Evolutionary conservation across 1,140 invertebrate genomes (phyloP).

Genomic region (silkworm (Bombyx mori)): DNA sequence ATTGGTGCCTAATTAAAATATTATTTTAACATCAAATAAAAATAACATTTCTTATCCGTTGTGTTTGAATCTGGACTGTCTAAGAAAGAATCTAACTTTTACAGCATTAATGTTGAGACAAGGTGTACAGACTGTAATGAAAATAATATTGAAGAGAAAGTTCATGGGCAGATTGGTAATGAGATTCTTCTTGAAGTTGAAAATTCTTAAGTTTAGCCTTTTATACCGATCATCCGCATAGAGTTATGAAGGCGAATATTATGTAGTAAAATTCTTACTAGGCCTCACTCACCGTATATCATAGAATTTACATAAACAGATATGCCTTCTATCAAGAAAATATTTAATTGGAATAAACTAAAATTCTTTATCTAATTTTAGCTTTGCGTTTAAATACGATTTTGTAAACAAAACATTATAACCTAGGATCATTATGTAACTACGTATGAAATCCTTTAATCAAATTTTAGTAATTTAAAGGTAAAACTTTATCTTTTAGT

Average conservation of each 20-base stretch:
- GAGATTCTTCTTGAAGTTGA: too few species aligned
- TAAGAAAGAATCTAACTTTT: neutral
- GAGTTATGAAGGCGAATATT: too few species aligned
- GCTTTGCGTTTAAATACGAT: neutral
- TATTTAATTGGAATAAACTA: too few species aligned
- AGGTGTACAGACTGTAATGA: neutral
- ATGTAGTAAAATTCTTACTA: too few species aligned
- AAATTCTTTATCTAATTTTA: neutral
- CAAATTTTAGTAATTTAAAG: conserved; percentile 2
- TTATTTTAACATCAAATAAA: conserved; percentile 2
- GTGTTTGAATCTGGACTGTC: neutral
- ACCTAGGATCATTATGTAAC: neutral
- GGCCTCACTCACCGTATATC: too few species aligned
- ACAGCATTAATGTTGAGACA: neutral
- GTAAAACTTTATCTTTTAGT: neutral
- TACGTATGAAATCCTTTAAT: neutral
- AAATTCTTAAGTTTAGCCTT: too few species aligned
- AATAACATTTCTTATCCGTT: neutral
- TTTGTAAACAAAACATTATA: neutral
- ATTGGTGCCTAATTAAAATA: conserved; percentile 16
- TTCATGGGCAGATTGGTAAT: too few species aligned
- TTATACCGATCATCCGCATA: too few species aligned
- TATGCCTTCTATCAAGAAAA: too few species aligned
- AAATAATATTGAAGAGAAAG: neutral
- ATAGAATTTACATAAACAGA: too few species aligned